Conservation (phyloP, 2,797 vertebrate species). For the Crocidura indochinensis region DNA sequence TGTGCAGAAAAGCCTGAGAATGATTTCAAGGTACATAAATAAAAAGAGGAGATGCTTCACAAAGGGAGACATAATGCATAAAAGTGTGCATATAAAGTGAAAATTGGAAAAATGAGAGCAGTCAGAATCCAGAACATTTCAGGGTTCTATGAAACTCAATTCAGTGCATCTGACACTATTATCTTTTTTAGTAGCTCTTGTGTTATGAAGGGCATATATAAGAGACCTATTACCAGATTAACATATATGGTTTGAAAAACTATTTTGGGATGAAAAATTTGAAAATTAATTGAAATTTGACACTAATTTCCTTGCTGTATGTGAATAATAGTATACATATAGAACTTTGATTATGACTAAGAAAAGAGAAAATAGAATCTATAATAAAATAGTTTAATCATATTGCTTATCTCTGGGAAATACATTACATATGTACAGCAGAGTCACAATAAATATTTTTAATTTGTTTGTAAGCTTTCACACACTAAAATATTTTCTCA, state of each 20-base stretch:
- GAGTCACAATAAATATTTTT: conserved; percentile 32
- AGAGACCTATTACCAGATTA: conserved; percentile 32
- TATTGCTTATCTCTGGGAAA: not conserved
- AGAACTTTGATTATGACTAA: conserved; percentile 55
- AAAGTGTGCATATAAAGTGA: not conserved
- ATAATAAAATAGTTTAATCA: conserved; percentile 59
- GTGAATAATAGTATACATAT: not conserved
- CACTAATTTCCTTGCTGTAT: conserved; percentile 19
- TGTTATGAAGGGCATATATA: conserved; percentile 27
- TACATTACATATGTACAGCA: not conserved
- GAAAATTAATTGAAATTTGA: conserved; percentile 66
- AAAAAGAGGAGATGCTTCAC: not conserved
- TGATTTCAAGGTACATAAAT: not conserved
- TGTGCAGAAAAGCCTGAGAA: not conserved
- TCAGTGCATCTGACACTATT: not conserved
- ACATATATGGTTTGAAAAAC: conserved; percentile 17
- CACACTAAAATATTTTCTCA: not conserved
- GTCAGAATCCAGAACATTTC: not conserved
- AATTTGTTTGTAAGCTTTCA: conserved; percentile 13
- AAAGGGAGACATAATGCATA: not conserved
- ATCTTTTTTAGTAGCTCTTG: conserved; percentile 2
- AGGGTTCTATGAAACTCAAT: not conserved
- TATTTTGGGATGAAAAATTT: conserved; percentile 58
- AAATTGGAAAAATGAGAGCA: not conserved
- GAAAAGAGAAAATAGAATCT: conserved; percentile 59